A percentile compares a stretch with the other conserved stretches of the same genome.
phyloP scores from a whole-genome alignment of 1,140 invertebrate genomes.

The Micrasema longulum region DNA sequence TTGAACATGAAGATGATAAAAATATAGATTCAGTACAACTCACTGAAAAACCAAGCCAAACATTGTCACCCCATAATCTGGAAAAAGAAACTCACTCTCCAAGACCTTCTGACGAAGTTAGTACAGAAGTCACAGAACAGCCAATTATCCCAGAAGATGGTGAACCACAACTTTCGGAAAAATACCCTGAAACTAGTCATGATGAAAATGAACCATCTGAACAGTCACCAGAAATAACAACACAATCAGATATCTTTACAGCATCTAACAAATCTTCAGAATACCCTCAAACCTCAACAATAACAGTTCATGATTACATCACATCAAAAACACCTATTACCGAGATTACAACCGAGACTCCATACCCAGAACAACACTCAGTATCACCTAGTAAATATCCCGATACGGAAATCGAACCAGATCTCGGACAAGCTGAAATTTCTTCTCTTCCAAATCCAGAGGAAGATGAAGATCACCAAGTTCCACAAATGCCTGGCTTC shows the following conservation, averaged over 20 bases:
- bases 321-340: constrained; percentile 11
- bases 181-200: background rate
- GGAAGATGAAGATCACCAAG: constrained; percentile 58
- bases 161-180: constrained; percentile 6
- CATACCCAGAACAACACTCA: too few relatives aligned
- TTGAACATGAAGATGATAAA: too few relatives aligned
- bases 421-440: constrained; percentile 57
- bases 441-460: constrained; percentile 56
- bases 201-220: constrained; percentile 45
- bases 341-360: constrained; percentile 39
- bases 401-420: constrained; percentile 46
- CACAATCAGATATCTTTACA: background rate
- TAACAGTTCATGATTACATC: constrained; percentile 28
- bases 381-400: constrained; percentile 48
- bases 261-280: constrained; percentile 17
- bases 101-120: too few relatives aligned
- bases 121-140: background rate
- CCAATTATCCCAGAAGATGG: constrained; percentile 6
- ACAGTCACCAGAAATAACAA: constrained; percentile 41
- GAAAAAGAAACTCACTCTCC: too few relatives aligned
- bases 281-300: constrained; percentile 3
- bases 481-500: constrained; percentile 58
- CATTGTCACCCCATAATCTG: too few relatives aligned
- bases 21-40: too few relatives aligned
- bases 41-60: too few relatives aligned